phyloP scores from a whole-genome alignment of 1,140 invertebrate genomes.

The Drosophila tani region DNA sequence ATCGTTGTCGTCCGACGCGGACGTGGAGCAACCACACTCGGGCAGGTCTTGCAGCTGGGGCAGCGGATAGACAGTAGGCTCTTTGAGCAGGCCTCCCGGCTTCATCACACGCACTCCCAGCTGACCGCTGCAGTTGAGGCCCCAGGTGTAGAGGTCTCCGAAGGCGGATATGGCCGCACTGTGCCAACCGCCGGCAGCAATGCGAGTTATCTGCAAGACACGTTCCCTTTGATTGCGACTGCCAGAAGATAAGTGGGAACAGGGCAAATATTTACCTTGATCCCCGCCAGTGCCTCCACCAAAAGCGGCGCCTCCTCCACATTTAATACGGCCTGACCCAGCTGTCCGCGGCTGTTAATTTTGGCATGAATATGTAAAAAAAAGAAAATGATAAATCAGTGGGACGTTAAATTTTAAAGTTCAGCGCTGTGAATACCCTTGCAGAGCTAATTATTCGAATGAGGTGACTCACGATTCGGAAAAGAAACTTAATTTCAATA shows the following conservation, averaged over 20 bases:
- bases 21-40: conserved; percentile 85
- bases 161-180: conserved; percentile 90
- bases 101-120: conserved; percentile 88
- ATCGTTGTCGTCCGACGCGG: conserved; percentile 32
- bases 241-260: conserved; percentile 26
- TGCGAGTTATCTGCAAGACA: conserved; percentile 86
- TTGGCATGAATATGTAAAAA: conserved; percentile 16
- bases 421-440: not conserved
- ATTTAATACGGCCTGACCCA: conserved; percentile 91
- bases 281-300: conserved; percentile 90
- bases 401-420: not conserved
- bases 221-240: conserved; percentile 8
- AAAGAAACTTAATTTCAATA: no score
- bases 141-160: conserved; percentile 95
- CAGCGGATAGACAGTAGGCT: conserved; percentile 75
- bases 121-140: conserved; percentile 95
- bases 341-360: conserved; percentile 90
- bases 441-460: not conserved
- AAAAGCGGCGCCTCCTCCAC: conserved; percentile 87
- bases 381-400: not conserved
- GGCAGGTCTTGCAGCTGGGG: conserved; percentile 72
- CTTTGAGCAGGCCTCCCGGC: conserved; percentile 53
- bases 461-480: not conserved
- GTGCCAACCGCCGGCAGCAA: conserved; percentile 94
- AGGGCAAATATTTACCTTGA: conserved; percentile 85